These are phyloP conservation scores for Arizona elegans DNA, from an alignment of 2,113 vertebrate genomes.

Conservation along the genomic window DNA sequence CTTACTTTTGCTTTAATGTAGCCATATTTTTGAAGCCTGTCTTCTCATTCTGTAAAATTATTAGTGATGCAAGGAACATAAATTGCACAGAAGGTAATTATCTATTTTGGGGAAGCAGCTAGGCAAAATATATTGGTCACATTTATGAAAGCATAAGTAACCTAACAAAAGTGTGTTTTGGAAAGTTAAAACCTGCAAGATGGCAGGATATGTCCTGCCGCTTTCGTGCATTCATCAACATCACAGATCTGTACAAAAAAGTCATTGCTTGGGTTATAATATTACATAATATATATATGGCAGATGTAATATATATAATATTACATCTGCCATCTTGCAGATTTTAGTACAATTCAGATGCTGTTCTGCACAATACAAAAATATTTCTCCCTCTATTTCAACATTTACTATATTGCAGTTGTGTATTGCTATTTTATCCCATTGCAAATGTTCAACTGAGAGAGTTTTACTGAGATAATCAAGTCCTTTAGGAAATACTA, in stretches of 20 bases:
- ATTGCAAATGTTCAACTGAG: not conserved
- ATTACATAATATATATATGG: no score
- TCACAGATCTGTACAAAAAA: not conserved
- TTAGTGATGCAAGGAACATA: not conserved
- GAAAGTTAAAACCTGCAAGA: not conserved
- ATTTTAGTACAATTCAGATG: not conserved
- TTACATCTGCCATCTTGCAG: not conserved
- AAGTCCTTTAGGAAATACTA: not conserved
- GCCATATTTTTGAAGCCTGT: not conserved
- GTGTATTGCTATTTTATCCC: not conserved
- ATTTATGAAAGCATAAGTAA: not conserved
- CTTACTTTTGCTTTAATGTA: not conserved
- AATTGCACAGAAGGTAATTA: not conserved
- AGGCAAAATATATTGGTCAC: not conserved
- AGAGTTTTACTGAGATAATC: not conserved
- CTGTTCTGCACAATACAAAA: not conserved
- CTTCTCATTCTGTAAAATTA: conserved; percentile 11
- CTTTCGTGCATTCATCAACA: not conserved
- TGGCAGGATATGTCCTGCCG: not conserved
- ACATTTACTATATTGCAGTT: not conserved
- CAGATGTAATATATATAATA: no score
- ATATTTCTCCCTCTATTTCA: not conserved
- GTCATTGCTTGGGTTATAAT: not conserved
- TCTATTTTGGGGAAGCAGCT: not conserved
- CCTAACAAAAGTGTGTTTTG: not conserved